Percentiles rank a stretch among this genome's conserved stretches.
Evolutionary conservation across 1,140 invertebrate species (phyloP).

Genomic region (Piezodorus guildinii): DNA sequence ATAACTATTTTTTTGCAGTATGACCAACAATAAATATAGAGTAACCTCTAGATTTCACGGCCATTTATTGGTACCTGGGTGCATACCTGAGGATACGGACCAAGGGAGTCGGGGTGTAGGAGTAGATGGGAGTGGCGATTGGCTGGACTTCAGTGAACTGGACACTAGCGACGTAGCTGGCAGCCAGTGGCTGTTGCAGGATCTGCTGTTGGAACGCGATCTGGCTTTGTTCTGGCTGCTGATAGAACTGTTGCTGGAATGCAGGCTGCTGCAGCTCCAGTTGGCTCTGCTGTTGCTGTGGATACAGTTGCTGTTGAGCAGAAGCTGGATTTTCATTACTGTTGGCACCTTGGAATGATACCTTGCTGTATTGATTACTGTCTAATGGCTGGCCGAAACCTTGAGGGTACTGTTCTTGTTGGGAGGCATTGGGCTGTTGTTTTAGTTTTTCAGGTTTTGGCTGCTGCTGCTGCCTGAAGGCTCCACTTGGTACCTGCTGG

Average conservation of each 20-base stretch:
- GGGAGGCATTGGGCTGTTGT: background rate
- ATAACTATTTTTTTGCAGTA: too few species aligned
- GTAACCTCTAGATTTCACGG: too few species aligned
- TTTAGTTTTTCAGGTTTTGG: background rate
- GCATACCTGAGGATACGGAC: constrained; percentile 25
- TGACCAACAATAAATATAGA: too few species aligned
- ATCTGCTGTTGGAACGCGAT: background rate
- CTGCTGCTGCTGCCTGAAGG: background rate
- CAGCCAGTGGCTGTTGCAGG: background rate
- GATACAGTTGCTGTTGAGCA: too few species aligned
- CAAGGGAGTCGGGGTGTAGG: constrained; percentile 26
- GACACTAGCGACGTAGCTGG: constrained; percentile 25
- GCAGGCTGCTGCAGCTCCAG: background rate
- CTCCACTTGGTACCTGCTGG: background rate
- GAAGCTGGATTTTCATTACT: too few species aligned
- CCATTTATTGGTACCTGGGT: background rate
- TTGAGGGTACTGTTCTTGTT: background rate
- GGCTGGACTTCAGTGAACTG: constrained; percentile 30
- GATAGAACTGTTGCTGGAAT: background rate
- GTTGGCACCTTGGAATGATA: too few species aligned
- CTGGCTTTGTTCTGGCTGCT: background rate
- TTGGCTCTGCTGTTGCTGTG: too few species aligned
- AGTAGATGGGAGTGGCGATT: constrained; percentile 29
- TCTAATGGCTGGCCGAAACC: background rate
- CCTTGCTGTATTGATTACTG: background rate